Evolutionary conservation across 64 coral and sea anemone species (phyloP).

Genomic region (Catalaphyllia jardinei): DNA sequence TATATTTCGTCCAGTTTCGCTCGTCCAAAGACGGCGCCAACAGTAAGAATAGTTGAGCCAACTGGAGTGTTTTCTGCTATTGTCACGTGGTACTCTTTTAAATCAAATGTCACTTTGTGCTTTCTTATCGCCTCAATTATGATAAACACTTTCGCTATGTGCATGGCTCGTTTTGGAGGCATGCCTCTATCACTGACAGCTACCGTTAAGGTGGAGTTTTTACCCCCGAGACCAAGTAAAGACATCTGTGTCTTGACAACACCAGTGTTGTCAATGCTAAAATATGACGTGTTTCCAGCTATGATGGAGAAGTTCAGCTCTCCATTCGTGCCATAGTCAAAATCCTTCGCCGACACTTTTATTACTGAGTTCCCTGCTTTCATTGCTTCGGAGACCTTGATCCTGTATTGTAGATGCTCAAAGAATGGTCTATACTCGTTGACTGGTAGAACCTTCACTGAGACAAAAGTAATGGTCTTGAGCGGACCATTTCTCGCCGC

Average conservation of each 20-base stretch:
- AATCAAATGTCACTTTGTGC: constrained; percentile 90
- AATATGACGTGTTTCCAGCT: constrained; percentile 52
- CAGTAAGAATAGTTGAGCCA: constrained; percentile 75
- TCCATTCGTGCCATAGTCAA: constrained; percentile 59
- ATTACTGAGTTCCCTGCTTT: constrained; percentile 76
- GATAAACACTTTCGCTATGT: constrained; percentile 62
- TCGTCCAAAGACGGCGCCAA: constrained; percentile 76
- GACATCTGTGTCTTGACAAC: constrained; percentile 49
- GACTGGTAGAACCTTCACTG: constrained; percentile 52
- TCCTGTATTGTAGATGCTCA: constrained; percentile 63
- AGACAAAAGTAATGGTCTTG: constrained; percentile 40
- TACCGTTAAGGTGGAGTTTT: constrained; percentile 68
- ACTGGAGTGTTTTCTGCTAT: constrained; percentile 75
- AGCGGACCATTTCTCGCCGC: constrained; percentile 65
- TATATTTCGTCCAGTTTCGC: not conserved
- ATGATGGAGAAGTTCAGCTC: constrained; percentile 72
- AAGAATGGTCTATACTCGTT: constrained; percentile 86
- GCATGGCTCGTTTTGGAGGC: constrained; percentile 45
- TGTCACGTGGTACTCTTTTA: constrained; percentile 66
- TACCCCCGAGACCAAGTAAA: constrained; percentile 33
- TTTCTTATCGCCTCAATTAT: constrained; percentile 48
- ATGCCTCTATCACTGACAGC: constrained; percentile 66
- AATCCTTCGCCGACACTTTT: constrained; percentile 65
- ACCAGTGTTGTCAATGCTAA: constrained; percentile 72
- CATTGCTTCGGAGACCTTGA: constrained; percentile 78